Percentiles rank a stretch among this genome's conserved stretches.
phyloP scores from a whole-genome alignment of 1,140 invertebrate genomes.

The Diabrotica virgifera region DNA sequence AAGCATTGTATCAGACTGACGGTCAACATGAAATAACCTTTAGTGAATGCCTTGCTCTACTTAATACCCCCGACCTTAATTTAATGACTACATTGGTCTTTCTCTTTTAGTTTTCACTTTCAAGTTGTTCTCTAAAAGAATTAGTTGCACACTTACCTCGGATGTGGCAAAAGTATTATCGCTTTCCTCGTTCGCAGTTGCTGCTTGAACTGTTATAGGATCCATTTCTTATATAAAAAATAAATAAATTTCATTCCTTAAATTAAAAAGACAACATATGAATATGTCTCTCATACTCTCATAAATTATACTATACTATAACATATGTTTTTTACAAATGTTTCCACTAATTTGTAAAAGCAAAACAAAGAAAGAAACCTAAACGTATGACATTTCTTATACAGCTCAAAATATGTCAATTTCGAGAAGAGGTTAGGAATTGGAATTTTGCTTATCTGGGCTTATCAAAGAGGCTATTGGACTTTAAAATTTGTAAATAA shows the following conservation, averaged over 20 bases:
- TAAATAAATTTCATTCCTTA: not conserved
- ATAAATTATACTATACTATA: not conserved
- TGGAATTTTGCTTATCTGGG: too few species aligned
- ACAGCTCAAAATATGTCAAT: too few species aligned
- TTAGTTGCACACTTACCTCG: not conserved
- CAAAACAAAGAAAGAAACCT: too few species aligned
- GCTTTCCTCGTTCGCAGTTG: not conserved
- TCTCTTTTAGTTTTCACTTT: conserved; percentile 18
- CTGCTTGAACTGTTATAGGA: not conserved
- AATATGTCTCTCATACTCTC: not conserved
- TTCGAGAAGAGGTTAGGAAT: too few species aligned
- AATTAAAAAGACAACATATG: not conserved
- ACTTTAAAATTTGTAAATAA: too few species aligned
- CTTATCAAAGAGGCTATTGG: too few species aligned
- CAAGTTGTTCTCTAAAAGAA: not conserved
- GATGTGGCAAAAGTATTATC: not conserved
- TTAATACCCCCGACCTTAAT: conserved; percentile 16
- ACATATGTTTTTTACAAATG: too few species aligned
- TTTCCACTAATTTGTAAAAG: too few species aligned
- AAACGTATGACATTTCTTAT: too few species aligned
- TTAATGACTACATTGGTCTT: not conserved
- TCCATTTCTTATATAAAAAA: not conserved
- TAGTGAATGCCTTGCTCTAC: conserved; percentile 16
- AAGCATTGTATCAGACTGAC: conserved; percentile 27
- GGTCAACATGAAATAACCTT: conserved; percentile 9